Percentiles rank a stretch among this genome's conserved stretches.
Conservation (phyloP, 2,888 invertebrate genomes). For the Sicus ferrugineus region DNA sequence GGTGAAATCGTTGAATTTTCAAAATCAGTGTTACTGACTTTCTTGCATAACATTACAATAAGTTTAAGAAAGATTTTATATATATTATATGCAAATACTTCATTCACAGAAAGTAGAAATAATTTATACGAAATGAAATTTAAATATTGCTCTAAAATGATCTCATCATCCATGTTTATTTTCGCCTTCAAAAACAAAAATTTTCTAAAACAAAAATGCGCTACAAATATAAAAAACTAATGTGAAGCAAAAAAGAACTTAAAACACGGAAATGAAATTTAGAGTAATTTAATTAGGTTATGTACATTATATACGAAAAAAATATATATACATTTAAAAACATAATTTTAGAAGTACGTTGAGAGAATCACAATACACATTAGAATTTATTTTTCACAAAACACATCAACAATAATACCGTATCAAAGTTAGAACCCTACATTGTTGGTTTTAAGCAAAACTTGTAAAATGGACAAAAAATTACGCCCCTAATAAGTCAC, state of each 20-base stretch:
- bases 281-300: slow-evolving; percentile 25
- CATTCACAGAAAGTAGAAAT: neutral
- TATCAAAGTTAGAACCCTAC: neutral
- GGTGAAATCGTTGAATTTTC: slow-evolving; percentile 6
- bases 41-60: slow-evolving; percentile 25
- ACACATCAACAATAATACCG: neutral
- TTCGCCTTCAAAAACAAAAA: slow-evolving; percentile 56
- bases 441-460: neutral
- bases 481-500: slow-evolving; percentile 7
- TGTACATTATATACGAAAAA: slow-evolving; percentile 30
- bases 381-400: neutral
- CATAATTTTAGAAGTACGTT: slow-evolving; percentile 1
- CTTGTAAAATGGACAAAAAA: slow-evolving; percentile 14
- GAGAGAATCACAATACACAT: neutral
- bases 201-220: slow-evolving; percentile 1
- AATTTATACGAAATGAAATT: slow-evolving; percentile 33
- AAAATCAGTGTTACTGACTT: slow-evolving; percentile 52
- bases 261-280: slow-evolving; percentile 25
- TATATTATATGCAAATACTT: slow-evolving; percentile 7
- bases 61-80: slow-evolving; percentile 18
- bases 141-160: slow-evolving; percentile 58
- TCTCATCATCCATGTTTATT: slow-evolving; percentile 66
- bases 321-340: slow-evolving; percentile 1
- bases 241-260: slow-evolving; percentile 8
- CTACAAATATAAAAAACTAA: slow-evolving; percentile 11